Conservation (phyloP, 2,797 vertebrate genomes). For the Chiloscyllium punctatum region DNA sequence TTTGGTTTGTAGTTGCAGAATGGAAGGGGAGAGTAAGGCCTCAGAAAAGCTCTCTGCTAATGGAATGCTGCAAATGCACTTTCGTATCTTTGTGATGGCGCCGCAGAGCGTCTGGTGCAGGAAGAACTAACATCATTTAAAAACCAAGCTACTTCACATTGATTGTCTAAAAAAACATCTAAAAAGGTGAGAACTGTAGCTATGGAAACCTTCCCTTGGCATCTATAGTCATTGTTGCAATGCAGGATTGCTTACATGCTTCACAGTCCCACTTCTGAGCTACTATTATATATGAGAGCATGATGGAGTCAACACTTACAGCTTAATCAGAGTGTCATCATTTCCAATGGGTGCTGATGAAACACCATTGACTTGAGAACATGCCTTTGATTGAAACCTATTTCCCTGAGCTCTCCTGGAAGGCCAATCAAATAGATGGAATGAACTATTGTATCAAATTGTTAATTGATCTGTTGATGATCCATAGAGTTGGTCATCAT, state of each 20-base stretch:
- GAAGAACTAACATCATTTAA: constrained; percentile 16
- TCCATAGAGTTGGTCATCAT: background rate
- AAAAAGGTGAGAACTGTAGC: background rate
- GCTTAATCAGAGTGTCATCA: constrained; percentile 40
- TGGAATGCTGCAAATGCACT: background rate
- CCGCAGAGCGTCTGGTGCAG: background rate
- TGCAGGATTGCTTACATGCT: background rate
- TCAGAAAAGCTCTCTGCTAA: background rate
- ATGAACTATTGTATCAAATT: background rate
- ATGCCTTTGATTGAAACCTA: constrained; percentile 20
- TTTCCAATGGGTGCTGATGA: constrained; percentile 27
- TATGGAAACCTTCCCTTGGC: constrained; percentile 7
- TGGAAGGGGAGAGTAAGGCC: background rate
- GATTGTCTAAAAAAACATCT: background rate
- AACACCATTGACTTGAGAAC: background rate
- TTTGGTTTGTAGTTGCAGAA: background rate
- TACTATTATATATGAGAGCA: background rate
- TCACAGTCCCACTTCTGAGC: constrained; percentile 8
- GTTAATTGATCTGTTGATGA: background rate
- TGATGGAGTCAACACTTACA: constrained; percentile 12
- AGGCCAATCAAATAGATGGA: background rate
- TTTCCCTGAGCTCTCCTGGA: background rate
- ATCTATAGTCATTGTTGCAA: background rate
- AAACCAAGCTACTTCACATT: constrained; percentile 8
- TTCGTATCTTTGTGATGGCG: background rate